Evolutionary conservation across 2,113 vertebrate species (phyloP).

Genomic region (Osmerus mordax): DNA sequence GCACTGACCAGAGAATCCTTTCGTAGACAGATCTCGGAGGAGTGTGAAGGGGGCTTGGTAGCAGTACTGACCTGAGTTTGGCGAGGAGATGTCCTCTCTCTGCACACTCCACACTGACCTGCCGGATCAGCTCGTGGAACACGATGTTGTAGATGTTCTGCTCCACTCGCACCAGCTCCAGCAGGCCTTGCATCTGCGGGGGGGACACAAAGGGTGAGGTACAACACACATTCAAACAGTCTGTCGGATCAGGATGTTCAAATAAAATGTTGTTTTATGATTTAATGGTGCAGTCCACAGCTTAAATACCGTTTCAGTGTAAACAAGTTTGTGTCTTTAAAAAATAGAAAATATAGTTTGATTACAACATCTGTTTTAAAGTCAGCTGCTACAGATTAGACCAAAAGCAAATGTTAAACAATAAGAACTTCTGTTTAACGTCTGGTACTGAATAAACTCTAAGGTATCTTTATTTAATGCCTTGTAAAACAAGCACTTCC

Average conservation of each 20-base stretch:
- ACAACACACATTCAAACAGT: not conserved
- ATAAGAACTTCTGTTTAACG: no score
- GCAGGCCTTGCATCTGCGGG: slow-evolving; percentile 76
- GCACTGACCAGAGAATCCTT: not conserved
- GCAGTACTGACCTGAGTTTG: slow-evolving; percentile 78
- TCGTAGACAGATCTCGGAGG: not conserved
- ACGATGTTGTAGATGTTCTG: slow-evolving; percentile 87
- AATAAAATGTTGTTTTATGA: no score
- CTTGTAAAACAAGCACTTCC: no score
- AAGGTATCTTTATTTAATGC: no score
- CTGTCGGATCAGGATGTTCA: not conserved
- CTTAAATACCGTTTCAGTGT: no score
- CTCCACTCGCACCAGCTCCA: slow-evolving; percentile 78
- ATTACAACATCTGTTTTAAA: no score
- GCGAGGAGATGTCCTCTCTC: slow-evolving; percentile 87
- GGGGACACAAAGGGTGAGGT: not conserved
- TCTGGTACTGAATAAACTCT: no score
- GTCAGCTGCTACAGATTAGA: no score
- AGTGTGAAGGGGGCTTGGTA: not conserved
- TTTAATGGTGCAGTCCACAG: no score
- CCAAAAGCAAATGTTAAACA: no score
- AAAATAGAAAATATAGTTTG: no score
- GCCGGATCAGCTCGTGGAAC: slow-evolving; percentile 88
- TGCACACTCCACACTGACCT: slow-evolving; percentile 82
- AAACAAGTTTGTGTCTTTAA: no score